Base-by-base conservation (phyloP, 1,140 invertebrate species). In the Leptinotarsa undecemlineata region DNA sequence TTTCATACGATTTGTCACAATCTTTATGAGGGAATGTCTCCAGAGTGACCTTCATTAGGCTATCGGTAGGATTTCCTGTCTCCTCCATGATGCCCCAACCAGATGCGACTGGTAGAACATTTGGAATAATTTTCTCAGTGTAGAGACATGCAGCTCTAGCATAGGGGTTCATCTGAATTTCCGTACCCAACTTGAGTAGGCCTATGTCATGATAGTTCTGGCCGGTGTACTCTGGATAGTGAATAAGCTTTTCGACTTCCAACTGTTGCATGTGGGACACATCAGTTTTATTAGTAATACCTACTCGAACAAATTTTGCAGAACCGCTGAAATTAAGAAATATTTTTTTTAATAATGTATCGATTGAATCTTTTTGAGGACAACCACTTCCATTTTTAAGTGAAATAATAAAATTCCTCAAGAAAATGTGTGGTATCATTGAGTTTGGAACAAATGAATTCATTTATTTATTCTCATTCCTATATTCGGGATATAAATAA, bases 151-250 rank as follows among this genome's bases (percentile, higher is more conserved):
- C 87, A 17, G 90, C 89, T 81, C 86, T 81, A 62, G 89, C 86
- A 5, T 75, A 78, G 19, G 82, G 79, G 67, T 81, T 85, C 20
- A 91, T 85, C 3, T 78, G 78, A 13, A 88, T 86, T 33, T 78
- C 68, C 48, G 76, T 79, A 3, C 84, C 82, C 13, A 92, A 80
- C 78, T 88, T 85, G 2, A 92, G 72, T 1, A 92, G 74, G 14
- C 88, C 91, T 67, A 92, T 91, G 73, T 93, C 92, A 74, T 90
- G 84, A 75, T 92, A 91, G 0, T 84, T 81, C 2, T 88, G 87
- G 3, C 83, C 81, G 14, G 83, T 83, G 77, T 89, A 91, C 61
- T 85, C 79, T 3, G 90, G 88, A 85, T 90, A 86, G 4, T 74
- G 66, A 42, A 84, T 79, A 4, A 79, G 77, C 68, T 81, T 51